A percentile compares a stretch with the other conserved stretches of the same genome.
These are phyloP conservation scores for Imbricaverruca yamaguchii DNA, from an alignment of 2,888 invertebrate genomes.

Conservation along the genomic window DNA sequence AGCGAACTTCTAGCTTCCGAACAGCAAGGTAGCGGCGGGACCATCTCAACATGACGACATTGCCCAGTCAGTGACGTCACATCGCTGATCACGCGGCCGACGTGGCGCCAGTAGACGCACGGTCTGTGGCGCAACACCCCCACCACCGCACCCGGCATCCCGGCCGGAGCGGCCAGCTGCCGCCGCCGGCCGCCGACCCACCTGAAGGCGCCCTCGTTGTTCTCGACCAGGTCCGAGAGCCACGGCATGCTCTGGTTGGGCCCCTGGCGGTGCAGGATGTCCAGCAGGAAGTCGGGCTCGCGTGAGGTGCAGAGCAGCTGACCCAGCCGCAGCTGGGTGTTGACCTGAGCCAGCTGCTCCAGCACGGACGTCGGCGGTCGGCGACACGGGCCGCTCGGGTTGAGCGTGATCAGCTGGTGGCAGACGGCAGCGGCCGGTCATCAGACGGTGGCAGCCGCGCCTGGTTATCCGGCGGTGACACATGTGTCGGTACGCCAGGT, in stretches of 20 bases:
- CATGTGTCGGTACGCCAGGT: too few relatives aligned
- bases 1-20: too few relatives aligned
- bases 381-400: constrained; percentile 73
- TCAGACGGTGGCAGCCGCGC: too few relatives aligned
- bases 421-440: background rate
- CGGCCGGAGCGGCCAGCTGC: too few relatives aligned
- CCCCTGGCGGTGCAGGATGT: constrained; percentile 73
- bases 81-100: too few relatives aligned
- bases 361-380: constrained; percentile 67
- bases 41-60: too few relatives aligned
- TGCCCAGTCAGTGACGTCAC: too few relatives aligned
- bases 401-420: constrained; percentile 65
- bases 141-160: too few relatives aligned
- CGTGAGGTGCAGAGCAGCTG: constrained; percentile 79
- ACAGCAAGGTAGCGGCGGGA: too few relatives aligned
- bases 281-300: constrained; percentile 82
- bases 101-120: too few relatives aligned
- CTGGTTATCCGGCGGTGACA: too few relatives aligned
- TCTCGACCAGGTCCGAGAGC: constrained; percentile 87
- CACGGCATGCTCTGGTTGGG: constrained; percentile 93
- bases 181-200: background rate
- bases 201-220: constrained; percentile 72
- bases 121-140: too few relatives aligned
- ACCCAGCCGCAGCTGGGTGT: constrained; percentile 70
- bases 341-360: constrained; percentile 69